Percentiles rank a stretch among this genome's conserved stretches.
phyloP scores from a whole-genome alignment of 23 tunicate genomes.

The Oikopleura albicans region DNA sequence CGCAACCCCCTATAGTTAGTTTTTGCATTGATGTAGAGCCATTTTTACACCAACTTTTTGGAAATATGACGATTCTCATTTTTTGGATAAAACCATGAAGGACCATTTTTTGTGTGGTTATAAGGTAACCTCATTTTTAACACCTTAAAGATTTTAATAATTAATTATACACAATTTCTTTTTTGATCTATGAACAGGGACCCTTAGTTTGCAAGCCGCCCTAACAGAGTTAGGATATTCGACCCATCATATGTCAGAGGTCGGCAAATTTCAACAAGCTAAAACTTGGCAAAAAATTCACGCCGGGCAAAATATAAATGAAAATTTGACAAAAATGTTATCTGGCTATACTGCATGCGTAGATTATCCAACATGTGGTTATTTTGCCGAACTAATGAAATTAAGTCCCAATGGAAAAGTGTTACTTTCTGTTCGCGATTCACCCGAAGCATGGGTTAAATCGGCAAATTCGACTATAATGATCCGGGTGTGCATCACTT shows the following conservation, averaged over 20 bases:
- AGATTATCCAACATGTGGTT: not conserved
- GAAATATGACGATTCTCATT: too few relatives aligned
- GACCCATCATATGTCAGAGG: not conserved
- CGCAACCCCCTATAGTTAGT: too few relatives aligned
- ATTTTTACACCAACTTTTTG: too few relatives aligned
- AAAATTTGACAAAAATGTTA: too few relatives aligned
- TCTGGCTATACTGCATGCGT: not conserved
- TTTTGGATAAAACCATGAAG: too few relatives aligned
- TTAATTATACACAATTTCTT: not conserved
- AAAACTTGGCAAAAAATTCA: not conserved
- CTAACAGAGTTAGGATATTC: not conserved
- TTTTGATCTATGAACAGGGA: not conserved
- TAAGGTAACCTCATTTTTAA: too few relatives aligned
- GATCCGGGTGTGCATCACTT: too few relatives aligned
- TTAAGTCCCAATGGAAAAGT: not conserved
- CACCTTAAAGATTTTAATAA: not conserved
- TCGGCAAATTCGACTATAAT: not conserved
- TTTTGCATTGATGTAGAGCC: too few relatives aligned
- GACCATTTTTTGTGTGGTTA: too few relatives aligned
- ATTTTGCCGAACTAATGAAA: not conserved
- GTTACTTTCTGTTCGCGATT: not conserved
- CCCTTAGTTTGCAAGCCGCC: not conserved
- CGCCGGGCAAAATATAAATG: not conserved
- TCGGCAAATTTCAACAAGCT: not conserved
- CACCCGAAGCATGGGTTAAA: not conserved